Percentiles rank a stretch among this genome's conserved stretches.
Conservation (phyloP, 2,888 invertebrate species). For the Drosophila peninsularis region DNA sequence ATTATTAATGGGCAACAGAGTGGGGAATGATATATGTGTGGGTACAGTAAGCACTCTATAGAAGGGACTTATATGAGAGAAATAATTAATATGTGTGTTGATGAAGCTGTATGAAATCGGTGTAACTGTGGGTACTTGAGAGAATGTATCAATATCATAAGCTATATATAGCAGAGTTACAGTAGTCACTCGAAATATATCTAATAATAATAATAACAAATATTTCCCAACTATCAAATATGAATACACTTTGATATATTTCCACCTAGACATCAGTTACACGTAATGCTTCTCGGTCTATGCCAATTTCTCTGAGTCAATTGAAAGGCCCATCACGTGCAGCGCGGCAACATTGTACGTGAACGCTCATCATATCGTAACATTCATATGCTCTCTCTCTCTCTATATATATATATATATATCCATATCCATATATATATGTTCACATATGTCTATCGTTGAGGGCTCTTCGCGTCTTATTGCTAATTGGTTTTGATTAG, state of each 20-base stretch:
- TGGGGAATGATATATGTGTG: conserved; percentile 2
- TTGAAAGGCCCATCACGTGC: conserved; percentile 60
- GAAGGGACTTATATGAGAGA: background rate
- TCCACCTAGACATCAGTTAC: background rate
- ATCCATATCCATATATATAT: conserved; percentile 8
- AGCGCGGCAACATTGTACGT: conserved; percentile 55
- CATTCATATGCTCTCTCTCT: background rate
- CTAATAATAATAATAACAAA: too few species aligned
- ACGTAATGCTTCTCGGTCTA: conserved; percentile 14
- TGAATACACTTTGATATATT: conserved; percentile 4
- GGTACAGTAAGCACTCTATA: background rate
- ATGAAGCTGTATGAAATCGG: too few species aligned
- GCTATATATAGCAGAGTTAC: too few species aligned
- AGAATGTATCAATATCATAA: background rate
- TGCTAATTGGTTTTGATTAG: conserved; percentile 76
- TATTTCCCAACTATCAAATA: conserved; percentile 39
- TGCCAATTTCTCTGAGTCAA: conserved; percentile 40
- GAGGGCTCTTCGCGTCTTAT: conserved; percentile 51
- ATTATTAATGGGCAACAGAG: conserved; percentile 47
- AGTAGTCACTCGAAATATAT: too few species aligned
- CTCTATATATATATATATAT: background rate
- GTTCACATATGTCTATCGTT: conserved; percentile 11
- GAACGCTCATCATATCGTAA: conserved; percentile 19
- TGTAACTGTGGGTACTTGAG: background rate
- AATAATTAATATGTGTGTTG: too few species aligned